Conservation (phyloP, 2,888 invertebrate genomes). For the Amiota minor region DNA sequence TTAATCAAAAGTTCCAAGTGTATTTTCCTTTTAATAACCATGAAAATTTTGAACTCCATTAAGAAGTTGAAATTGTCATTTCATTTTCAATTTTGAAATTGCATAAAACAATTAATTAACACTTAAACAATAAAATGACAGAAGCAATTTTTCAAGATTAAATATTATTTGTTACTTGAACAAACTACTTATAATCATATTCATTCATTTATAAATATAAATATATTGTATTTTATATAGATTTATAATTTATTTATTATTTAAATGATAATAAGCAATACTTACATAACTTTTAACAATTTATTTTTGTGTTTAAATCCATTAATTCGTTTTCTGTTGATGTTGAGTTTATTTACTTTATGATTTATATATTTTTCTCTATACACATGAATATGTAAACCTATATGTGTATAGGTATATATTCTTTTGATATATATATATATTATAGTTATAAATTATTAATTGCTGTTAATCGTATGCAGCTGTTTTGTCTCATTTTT, state of each 20-base stretch:
- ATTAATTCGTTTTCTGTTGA: neutral
- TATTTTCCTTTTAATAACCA: no score
- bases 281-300: slow-evolving; percentile 18
- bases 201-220: no score
- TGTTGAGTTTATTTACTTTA: slow-evolving; percentile 22
- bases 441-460: no score
- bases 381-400: neutral
- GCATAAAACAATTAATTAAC: no score
- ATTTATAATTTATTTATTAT: slow-evolving; percentile 2
- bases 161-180: neutral
- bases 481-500: no score
- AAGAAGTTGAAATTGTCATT: no score
- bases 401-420: neutral
- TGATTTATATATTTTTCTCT: neutral
- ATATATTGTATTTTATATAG: no score
- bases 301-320: slow-evolving; percentile 22
- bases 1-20: no score
- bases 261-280: slow-evolving; percentile 19
- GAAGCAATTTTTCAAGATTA: slow-evolving; percentile 29
- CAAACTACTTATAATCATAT: no score
- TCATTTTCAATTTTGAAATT: no score
- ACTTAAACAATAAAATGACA: neutral
- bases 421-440: neutral
- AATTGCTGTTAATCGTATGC: no score
- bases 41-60: no score